phyloP scores from a whole-genome alignment of 2,113 vertebrate species.

The Mola mola region DNA sequence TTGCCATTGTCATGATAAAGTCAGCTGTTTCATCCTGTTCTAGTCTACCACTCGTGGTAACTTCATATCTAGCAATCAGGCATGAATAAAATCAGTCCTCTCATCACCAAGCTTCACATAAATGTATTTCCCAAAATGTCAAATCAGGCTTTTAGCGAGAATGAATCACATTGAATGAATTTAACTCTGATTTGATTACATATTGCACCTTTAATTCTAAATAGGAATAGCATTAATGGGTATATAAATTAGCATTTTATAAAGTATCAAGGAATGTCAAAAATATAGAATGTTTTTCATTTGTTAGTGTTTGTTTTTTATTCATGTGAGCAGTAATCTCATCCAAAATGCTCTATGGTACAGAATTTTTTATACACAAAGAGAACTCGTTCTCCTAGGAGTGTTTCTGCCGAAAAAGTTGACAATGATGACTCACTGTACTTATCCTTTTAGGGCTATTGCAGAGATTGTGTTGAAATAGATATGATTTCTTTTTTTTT shows the following conservation, averaged over 20 bases:
- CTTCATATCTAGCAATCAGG: not conserved
- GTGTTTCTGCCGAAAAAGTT: not conserved
- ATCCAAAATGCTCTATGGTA: no score
- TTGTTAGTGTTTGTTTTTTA: no score
- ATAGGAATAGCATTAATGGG: slow-evolving; percentile 27
- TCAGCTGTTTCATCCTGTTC: no score
- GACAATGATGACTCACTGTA: slow-evolving; percentile 20
- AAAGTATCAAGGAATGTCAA: no score
- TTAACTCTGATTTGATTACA: slow-evolving; percentile 45
- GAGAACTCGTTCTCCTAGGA: no score
- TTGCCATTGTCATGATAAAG: no score
- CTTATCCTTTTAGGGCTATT: slow-evolving; percentile 5
- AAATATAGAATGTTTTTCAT: no score
- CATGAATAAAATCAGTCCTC: no score
- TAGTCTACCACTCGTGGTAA: not conserved
- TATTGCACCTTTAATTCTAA: slow-evolving; percentile 55
- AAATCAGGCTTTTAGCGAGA: not conserved
- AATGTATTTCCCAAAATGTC: not conserved
- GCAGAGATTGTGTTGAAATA: slow-evolving; percentile 8
- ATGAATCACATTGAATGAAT: not conserved
- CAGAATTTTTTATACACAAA: no score
- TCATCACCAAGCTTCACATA: no score
- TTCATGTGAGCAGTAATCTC: no score
- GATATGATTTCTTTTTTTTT: slow-evolving; percentile 29
- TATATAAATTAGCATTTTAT: no score